Base-by-base conservation (phyloP, 2,797 vertebrate genomes). In the Cryptoprocta ferox region DNA sequence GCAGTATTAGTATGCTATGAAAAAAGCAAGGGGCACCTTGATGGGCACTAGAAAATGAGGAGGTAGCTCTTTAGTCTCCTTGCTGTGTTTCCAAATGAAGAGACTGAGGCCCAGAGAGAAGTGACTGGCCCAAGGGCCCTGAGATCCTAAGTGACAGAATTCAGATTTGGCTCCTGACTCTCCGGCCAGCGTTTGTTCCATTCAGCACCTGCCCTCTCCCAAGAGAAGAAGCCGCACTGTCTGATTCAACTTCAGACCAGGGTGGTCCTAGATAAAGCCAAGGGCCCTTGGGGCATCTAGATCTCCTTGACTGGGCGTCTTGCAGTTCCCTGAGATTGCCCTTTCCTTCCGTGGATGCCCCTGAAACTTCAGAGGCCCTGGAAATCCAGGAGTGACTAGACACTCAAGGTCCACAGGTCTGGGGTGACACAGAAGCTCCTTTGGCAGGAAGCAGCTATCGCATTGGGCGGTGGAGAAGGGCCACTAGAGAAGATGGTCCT, bases 21-120 rank as follows among this genome's bases (percentile, higher is more conserved):
- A 71, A 76, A 70, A 83, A 88, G 53, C 70, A 28, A 92, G 84
- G 45, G 42, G 50, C 78, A 75, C 37, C 84, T 88, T 39, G 18
- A n/a, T 5, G 11, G 73, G 73, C 18, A 0, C 15, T 21, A 5
- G 78, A 32, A 70, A 68, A 42, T 0, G 0, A 5, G 37, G 48
- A 89, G 21, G 37, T 2, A 8, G 81, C 68, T 39, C 39, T 65
- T 78, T 61, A 16, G 1, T 53, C 79, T 19, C 39, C 21, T 19
- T 61, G 10, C 75, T 71, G 66, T 75, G 86, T 82, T 96, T 94
- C 63, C 59, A 82, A 68, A 87, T 32, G n/a, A 93, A 71, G 66
- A 76, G 45, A 91, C 28, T 32, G 61, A 68, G 75, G 48, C 48
- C 65, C 59, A 65, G 15, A 76, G 53, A 76, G 50, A 28, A 91